Base-by-base conservation (phyloP, 2,797 vertebrate genomes). In the Cygnus olor region DNA sequence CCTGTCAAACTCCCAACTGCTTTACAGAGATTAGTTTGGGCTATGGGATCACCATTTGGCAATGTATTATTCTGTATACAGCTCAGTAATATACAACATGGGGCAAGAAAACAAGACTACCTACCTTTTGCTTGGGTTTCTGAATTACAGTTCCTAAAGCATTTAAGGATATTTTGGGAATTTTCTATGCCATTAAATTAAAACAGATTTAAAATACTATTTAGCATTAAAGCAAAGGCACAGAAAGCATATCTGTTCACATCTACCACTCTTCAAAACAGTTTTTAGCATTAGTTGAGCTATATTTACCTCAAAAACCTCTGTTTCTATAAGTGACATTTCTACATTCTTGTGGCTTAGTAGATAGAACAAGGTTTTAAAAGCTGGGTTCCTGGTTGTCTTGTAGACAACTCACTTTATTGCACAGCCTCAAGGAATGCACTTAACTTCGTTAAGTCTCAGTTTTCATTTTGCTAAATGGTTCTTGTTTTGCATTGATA, bases 1-100 rank as follows among this genome's bases (percentile, higher is more conserved):
- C 64, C 63, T 95, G 96, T 98, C 97, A 97, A 96, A 94, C 84
- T 94, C 88, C 97, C 94, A 97, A 86, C 96, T 97, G 96, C 87
- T 92, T 96, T 25, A 11, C 15, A 61, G 78, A 96, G 95, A 97
- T 97, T 93, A 97, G 93, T 95, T 95, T 92, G 78, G 92, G 86
- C 84, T 57, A 74, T 32, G 54, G 92, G 88, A 96, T 95, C 91
- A 68, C 90, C 54, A 56, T 60, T 94, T 96, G 94, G 88, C 95
- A 95, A 58, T 60, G 38, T 53, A 88, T 65, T 19, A 8, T 80
- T 78, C 91, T 88, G 68, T 44, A 54, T 88, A 79, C 54, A 63
- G 47, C 64, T 96, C 73, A 57, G 58, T 57, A 79, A 80, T 20
- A 38, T 51, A 65, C 79, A 87, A 77, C 14, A 80, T 49, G 44